These are phyloP conservation scores for Tursiops truncatus DNA, from an alignment of 2,113 vertebrate species.

Conservation along the genomic window DNA sequence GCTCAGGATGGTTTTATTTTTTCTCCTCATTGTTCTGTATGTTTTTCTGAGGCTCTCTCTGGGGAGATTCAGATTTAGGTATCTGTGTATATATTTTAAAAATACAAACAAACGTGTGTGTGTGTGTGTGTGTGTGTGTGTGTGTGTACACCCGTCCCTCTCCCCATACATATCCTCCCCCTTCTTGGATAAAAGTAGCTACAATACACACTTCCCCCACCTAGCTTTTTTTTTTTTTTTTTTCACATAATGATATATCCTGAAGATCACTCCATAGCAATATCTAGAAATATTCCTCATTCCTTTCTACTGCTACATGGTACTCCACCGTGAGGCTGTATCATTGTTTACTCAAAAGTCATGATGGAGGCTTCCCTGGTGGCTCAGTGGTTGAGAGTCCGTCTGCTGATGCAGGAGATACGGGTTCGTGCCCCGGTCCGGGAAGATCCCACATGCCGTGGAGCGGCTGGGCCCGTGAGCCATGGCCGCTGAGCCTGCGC, in stretches of 20 bases:
- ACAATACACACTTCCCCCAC: not conserved
- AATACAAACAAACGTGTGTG: too few species aligned
- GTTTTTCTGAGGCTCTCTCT: not conserved
- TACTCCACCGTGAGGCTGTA: not conserved
- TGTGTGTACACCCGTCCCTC: not conserved
- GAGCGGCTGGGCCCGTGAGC: too few species aligned
- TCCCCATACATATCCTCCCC: too few species aligned
- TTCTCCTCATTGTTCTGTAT: not conserved
- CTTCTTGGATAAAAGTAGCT: not conserved
- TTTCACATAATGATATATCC: not conserved
- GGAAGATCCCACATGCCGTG: too few species aligned
- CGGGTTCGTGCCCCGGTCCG: too few species aligned
- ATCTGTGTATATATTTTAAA: not conserved
- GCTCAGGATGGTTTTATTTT: not conserved
- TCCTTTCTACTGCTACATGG: not conserved
- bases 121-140: not conserved
- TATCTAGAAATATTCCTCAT: not conserved
- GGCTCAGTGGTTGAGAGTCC: too few species aligned
- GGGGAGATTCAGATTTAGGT: not conserved
- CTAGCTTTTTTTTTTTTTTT: not conserved
- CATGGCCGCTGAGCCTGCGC: too few species aligned
- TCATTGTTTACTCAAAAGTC: not conserved
- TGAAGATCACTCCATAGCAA: not conserved
- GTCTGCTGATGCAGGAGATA: too few species aligned
- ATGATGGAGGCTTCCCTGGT: too few species aligned